These are phyloP conservation scores for Cliona cf. orientalis DNA, from an alignment of 37 sponge, comb jelly and placozoan genomes.

Conservation along the genomic window DNA sequence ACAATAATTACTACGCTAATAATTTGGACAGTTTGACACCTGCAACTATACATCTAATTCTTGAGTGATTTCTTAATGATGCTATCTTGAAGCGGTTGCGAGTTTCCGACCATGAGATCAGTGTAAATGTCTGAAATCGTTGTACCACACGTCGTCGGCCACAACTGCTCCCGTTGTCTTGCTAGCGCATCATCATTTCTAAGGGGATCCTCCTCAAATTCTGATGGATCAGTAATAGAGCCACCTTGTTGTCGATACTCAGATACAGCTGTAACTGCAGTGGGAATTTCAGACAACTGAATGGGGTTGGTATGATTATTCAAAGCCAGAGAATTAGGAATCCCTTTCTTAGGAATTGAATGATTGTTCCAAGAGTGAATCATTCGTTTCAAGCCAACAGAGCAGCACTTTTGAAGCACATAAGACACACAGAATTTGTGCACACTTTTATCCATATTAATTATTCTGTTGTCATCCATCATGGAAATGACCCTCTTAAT, in stretches of 20 bases:
- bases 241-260: slow-evolving; percentile 3
- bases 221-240: not conserved
- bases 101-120: not conserved
- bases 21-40: too few species aligned
- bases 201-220: not conserved
- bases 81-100: slow-evolving; percentile 2
- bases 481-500: not conserved
- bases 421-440: not conserved
- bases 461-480: not conserved
- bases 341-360: not conserved
- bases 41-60: too few species aligned
- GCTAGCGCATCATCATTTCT: not conserved
- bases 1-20: too few species aligned
- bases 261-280: not conserved
- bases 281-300: not conserved
- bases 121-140: not conserved
- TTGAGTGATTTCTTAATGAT: too few species aligned
- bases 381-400: slow-evolving; percentile 3
- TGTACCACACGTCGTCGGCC: not conserved
- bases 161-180: not conserved
- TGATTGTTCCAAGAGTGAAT: slow-evolving; percentile 1
- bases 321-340: not conserved
- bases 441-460: slow-evolving; percentile 2
- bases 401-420: not conserved
- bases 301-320: not conserved